phyloP scores from a whole-genome alignment of 2,113 vertebrate species.

The Plecotus auritus region DNA sequence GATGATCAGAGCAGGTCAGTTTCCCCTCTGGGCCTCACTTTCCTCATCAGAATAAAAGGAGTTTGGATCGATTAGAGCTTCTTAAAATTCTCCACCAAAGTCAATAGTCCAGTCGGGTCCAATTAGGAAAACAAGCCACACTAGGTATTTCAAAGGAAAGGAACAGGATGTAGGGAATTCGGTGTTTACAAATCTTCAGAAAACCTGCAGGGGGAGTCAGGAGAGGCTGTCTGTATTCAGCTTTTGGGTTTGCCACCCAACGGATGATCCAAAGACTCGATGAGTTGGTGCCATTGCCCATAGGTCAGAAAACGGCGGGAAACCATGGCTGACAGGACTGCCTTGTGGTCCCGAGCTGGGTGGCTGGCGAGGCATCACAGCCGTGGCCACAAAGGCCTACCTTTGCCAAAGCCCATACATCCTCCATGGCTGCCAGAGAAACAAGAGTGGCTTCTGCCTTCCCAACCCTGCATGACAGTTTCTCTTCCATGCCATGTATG shows the following conservation, averaged over 20 bases:
- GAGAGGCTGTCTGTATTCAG: neutral
- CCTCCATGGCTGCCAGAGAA: neutral
- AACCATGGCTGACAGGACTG: neutral
- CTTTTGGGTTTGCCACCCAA: neutral
- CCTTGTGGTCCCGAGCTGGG: rapidly evolving
- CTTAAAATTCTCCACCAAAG: neutral
- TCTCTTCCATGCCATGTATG: rapidly evolving
- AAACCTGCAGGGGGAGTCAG: neutral
- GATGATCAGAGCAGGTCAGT: neutral
- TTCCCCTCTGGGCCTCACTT: neutral
- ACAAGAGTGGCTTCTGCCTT: neutral
- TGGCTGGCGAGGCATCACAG: neutral
- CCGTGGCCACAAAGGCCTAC: neutral
- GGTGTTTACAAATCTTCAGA: neutral
- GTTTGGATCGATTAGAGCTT: neutral
- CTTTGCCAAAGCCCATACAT: neutral
- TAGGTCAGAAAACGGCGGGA: neutral
- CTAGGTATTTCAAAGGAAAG: neutral
- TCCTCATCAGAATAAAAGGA: neutral
- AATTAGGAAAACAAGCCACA: neutral
- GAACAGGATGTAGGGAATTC: neutral
- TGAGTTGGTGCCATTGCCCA: neutral
- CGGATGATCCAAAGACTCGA: neutral
- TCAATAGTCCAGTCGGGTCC: neutral
- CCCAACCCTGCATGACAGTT: rapidly evolving